Base-by-base conservation (phyloP, 2,888 invertebrate species). In the Ophioninae sp. region DNA sequence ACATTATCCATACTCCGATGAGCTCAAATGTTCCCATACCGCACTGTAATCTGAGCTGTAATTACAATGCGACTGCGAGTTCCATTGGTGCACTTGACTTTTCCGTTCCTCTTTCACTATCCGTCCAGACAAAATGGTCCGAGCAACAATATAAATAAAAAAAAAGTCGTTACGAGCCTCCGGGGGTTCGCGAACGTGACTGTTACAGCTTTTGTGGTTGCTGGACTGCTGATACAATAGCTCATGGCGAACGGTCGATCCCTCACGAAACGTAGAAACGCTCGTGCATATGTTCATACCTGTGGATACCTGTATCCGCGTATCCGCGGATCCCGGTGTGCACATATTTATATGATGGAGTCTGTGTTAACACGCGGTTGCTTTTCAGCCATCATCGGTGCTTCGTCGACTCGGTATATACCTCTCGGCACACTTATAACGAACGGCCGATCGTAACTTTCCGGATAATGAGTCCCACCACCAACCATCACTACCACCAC, bases 381-480 rank as follows among this genome's bases (percentile, higher is more conserved):
- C 41, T 72, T 79, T 78, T 77, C 69, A 77, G 67, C 61, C 41
- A 56, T 65, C 65, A 56, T 37, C 44, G 51, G 41, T 44, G 75
- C 64, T 37, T 56, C 73, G 67, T 59, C 58, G 81, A 56, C 63
- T 65, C 61, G 64, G 65, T 65, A 74, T 65, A 74, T 51, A 74
- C 20, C 63, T 51, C 69, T 41, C 81, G 82, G 86, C 84, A 83
- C 85, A 85, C 85, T 86, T 87, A 80, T 7, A 51, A 77, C 64
- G 77, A 59, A 74, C 64, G 67, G 73, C 68, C 82, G 83, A 85
- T 85, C 87, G 80, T 87, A 87, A 86, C 87, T 87, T 79, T 81
- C 65, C 64, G 82, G 81, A 82, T 86, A 86, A 86, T 86, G 86
- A 86, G 86, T 86, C 83, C 77, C 75, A 65, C 68, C 63, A 58